phyloP scores from a whole-genome alignment of 2,797 vertebrate genomes.

The Aphelocoma californica region DNA sequence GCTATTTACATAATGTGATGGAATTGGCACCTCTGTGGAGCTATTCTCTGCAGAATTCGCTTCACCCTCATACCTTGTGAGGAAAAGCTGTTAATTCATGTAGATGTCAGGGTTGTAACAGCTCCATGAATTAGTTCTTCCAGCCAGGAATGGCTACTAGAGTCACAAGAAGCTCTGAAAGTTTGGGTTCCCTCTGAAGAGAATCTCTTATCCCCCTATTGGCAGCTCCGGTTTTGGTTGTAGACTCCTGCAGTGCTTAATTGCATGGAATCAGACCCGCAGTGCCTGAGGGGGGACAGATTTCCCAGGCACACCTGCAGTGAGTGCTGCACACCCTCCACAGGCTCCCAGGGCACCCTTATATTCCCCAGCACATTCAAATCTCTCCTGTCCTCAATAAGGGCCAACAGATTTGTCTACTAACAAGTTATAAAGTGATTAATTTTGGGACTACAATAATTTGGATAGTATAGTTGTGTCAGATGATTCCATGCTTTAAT shows the following conservation, averaged over 20 bases:
- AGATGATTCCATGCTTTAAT: neutral
- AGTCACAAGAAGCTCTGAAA: neutral
- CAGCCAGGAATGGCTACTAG: neutral
- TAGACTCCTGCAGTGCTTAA: neutral
- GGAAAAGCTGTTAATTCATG: neutral
- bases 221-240: neutral
- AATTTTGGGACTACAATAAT: accelerated
- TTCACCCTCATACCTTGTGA: neutral
- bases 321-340: neutral
- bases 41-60: constrained; percentile 7
- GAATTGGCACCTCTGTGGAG: constrained; percentile 28
- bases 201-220: neutral
- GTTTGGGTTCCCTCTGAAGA: neutral
- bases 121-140: neutral
- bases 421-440: neutral
- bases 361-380: neutral
- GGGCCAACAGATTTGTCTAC: neutral
- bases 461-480: neutral
- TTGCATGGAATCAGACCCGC: accelerated
- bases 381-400: accelerated
- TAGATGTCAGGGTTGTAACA: neutral
- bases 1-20: constrained; percentile 59
- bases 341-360: neutral
- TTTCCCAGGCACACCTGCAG: neutral
- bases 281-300: accelerated